Percentiles rank a stretch among this genome's conserved stretches.
Evolutionary conservation across 2,797 vertebrate species (phyloP).

Genomic region (Rhincodon typus): DNA sequence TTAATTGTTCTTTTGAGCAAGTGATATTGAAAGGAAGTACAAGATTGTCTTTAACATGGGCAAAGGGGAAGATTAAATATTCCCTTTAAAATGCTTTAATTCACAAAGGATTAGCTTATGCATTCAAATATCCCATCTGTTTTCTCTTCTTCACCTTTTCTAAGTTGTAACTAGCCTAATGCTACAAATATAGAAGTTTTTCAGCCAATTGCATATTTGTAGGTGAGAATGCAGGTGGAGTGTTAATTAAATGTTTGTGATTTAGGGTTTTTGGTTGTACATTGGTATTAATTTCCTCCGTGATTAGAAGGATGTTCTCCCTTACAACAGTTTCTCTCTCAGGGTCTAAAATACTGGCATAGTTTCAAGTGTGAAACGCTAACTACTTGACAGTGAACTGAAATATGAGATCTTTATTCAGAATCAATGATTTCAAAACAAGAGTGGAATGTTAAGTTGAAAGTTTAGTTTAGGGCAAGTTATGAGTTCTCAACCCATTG

Average conservation of each 20-base stretch:
- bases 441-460: not conserved
- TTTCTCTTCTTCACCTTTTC: not conserved
- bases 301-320: not conserved
- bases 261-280: not conserved
- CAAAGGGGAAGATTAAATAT: not conserved
- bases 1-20: not conserved
- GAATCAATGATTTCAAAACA: not conserved
- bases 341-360: not conserved
- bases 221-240: not conserved
- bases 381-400: not conserved
- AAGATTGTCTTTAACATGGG: not conserved
- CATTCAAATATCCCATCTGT: not conserved
- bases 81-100: not conserved
- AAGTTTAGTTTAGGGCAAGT: not conserved
- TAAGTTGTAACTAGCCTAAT: not conserved
- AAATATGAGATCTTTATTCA: not conserved
- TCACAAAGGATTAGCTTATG: not conserved
- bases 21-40: not conserved
- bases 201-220: not conserved
- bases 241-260: not conserved
- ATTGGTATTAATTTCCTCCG: not conserved
- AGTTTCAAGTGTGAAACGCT: not conserved
- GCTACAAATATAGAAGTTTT: not conserved
- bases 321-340: not conserved
- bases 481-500: not conserved